Evolutionary conservation across 2,888 invertebrate species (phyloP), one percentile per base, ranked within the genome.

Genomic region (Keiferia lycopersicella): DNA sequence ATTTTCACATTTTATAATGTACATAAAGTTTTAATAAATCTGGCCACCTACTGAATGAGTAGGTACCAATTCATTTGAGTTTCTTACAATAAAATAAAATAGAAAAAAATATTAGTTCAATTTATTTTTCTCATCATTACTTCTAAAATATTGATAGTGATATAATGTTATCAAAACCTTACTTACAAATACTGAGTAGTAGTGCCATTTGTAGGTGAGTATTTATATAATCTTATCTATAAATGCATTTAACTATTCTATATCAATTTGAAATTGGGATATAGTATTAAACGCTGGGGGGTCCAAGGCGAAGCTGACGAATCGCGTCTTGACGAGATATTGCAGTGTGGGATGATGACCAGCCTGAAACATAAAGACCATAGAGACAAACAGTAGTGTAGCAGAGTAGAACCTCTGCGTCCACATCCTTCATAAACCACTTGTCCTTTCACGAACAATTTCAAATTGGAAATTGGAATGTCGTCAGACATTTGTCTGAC

Each of bases 271-370:
- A n/a, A 18, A 58, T 38, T 7, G 14, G 22, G n/a, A n/a, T 56
- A n/a, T 12, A n/a, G 14, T 53, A 50, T 53, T 53, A 53, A 26
- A 26, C 1, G 12, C 4, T 22, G 1, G 56, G 7, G 12, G 50
- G 18, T 50, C 70, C 71, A 3, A 77, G 69, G 51, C 77, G 82
- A 60, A 90, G 73, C 64, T 87, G 87, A 63, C 82, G 82, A 22
- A 91, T 84, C 1, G 91, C 91, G 63, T 91, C 90, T 69, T 87
- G 83, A 18, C 87, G 84, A 22, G 90, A 91, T 73, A 84, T 80
- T 14, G 89, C 88, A 20, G 89, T 79, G 68, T 87, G 83, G 2
- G 81, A 76, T 0, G 86, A 76, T 0, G 81, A 75, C 79, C 86
- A 87, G 62, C 82, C 90, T 91, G 77, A 14, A 34, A 57, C 2